A percentile compares a stretch with the other conserved stretches of the same genome.
Evolutionary conservation across 2,113 vertebrate genomes (phyloP).

Genomic region (Hemichromis elongatus): DNA sequence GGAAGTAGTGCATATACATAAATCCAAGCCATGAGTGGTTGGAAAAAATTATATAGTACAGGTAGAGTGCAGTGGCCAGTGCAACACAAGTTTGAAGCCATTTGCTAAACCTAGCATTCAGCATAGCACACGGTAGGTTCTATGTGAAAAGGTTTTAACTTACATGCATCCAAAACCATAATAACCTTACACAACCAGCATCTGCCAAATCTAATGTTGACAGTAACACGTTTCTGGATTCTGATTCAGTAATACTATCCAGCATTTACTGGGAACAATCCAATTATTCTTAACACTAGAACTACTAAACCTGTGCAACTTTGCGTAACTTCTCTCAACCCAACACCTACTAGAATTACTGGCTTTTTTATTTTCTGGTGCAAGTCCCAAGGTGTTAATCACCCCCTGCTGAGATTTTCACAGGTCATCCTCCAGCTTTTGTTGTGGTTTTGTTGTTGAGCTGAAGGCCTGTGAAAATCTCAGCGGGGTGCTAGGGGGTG

Average conservation of each 20-base stretch:
- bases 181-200: neutral
- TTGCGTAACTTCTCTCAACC: too few relatives aligned
- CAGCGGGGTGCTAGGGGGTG: too few relatives aligned
- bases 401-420: too few relatives aligned
- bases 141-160: neutral
- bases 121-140: neutral
- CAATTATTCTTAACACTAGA: too few relatives aligned
- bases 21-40: neutral
- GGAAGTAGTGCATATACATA: neutral
- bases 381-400: too few relatives aligned
- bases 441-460: too few relatives aligned
- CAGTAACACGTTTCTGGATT: neutral
- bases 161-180: neutral
- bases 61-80: neutral
- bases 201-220: neutral
- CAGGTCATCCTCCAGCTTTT: too few relatives aligned
- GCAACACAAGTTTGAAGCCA: neutral
- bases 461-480: too few relatives aligned
- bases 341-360: too few relatives aligned
- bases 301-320: too few relatives aligned
- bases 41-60: neutral
- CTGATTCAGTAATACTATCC: neutral
- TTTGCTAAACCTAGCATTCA: neutral
- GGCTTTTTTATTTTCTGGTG: too few relatives aligned
- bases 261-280: neutral